phyloP scores from a whole-genome alignment of 2,113 vertebrate genomes.

The Lepisosteus oculatus region DNA sequence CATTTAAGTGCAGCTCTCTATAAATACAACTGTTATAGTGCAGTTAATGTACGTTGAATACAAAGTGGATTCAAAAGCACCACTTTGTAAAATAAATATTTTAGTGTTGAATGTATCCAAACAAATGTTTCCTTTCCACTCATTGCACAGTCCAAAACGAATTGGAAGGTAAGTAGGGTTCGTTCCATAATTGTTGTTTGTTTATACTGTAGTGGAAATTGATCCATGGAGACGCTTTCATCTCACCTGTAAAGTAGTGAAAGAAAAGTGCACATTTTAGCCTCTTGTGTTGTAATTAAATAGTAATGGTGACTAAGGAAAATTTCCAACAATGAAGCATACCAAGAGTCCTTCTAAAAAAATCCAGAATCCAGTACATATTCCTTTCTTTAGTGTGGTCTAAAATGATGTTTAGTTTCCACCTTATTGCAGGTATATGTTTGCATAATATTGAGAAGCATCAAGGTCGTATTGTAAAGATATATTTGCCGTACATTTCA shows the following conservation, averaged over 20 bases:
- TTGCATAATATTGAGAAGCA: too few relatives aligned
- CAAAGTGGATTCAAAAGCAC: constrained; percentile 1
- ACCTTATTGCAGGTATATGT: too few relatives aligned
- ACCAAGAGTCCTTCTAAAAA: too few relatives aligned
- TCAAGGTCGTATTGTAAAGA: too few relatives aligned
- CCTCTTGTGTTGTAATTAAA: background rate
- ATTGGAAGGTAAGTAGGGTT: background rate
- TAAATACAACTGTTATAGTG: background rate
- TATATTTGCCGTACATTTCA: too few relatives aligned
- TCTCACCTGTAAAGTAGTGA: background rate
- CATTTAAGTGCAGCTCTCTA: background rate
- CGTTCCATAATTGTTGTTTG: background rate
- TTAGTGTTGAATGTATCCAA: background rate
- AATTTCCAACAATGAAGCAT: background rate
- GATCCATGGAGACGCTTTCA: background rate
- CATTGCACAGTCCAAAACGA: background rate
- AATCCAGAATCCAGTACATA: too few relatives aligned
- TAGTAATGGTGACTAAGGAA: background rate
- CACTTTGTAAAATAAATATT: constrained; percentile 8
- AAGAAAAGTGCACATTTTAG: background rate
- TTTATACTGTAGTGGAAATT: background rate
- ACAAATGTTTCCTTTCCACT: background rate
- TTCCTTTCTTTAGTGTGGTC: too few relatives aligned
- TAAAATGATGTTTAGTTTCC: too few relatives aligned
- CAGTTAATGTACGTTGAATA: background rate